Base-by-base conservation (phyloP, 1,140 invertebrate species). In the Matsumurasca onukii region DNA sequence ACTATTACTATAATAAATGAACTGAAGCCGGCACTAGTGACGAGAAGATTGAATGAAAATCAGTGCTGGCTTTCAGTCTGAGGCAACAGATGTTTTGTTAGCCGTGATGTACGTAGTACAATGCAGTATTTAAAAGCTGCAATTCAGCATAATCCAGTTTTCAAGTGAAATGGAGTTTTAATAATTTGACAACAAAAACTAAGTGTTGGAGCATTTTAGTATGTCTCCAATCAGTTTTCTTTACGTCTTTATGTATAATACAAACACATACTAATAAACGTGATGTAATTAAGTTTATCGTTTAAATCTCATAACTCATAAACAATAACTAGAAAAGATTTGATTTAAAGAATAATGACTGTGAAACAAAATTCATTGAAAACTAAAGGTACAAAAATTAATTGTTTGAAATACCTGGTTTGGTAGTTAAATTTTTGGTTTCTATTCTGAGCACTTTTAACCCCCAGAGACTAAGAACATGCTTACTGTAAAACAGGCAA, bases 31-130 rank as follows among this genome's bases (percentile, higher is more conserved):
- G 55, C 55, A 59, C 55, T 59, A 59, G 24, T 59, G 12, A 13
- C 22, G 3, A 59, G 13, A 5, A 27, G 3, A 5, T 9, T 15
- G 55, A 59, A 29, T 2, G 25, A 5, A 59, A 59, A n/a, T n/a
- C 12, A 59, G 55, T 59, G 55, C 55, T 27, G 55, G 55, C 24
- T 29, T 15, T 3, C 5, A 12, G 24, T 59, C 13, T 13, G 15
- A 27, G 55, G 55, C 55, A 24, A 59, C 55, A 59, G 55, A 59
- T 59, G 55, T 59, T 59, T 27, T 5, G 55, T 59, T 24, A 59
- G 55, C 55, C 55, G 30, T 59, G 25, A 27, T 52, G 49, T 52
- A 22, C 49, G 3, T 3, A 15, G 49, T 22, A 52, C 12, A 15
- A 22, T 52, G 34, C 34, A 52, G 49, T 52, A 22, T 22, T 52